phyloP scores from a whole-genome alignment of 2,797 vertebrate species.

The Rhinoraja longicauda region DNA sequence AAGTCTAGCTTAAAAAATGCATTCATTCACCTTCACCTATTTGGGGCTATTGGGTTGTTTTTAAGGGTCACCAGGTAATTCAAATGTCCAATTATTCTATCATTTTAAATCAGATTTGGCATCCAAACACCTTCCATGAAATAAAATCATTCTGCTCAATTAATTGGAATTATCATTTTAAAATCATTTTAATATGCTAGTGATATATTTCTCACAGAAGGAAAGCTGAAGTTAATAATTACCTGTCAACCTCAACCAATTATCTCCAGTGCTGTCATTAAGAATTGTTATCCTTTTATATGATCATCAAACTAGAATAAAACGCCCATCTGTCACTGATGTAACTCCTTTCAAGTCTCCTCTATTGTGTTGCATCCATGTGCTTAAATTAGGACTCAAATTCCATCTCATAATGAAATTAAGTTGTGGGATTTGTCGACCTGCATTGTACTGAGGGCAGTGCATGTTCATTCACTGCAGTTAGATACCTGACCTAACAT shows the following conservation, averaged over 20 bases:
- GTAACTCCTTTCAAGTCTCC: conserved; percentile 2
- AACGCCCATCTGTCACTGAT: neutral
- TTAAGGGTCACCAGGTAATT: neutral
- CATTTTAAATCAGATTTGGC: neutral
- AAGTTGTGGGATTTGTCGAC: neutral
- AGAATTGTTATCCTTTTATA: conserved; percentile 14
- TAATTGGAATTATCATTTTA: conserved; percentile 9
- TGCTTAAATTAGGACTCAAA: conserved; percentile 20
- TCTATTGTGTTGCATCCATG: neutral
- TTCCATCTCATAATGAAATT: neutral
- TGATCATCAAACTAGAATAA: neutral
- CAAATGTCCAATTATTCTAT: neutral
- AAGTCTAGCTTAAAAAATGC: neutral
- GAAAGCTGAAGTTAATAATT: conserved; percentile 26
- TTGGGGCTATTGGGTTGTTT: neutral
- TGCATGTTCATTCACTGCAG: no score
- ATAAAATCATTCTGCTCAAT: neutral
- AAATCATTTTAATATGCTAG: conserved; percentile 19
- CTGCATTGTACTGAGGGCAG: neutral
- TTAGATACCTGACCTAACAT: no score
- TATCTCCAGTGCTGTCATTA: conserved; percentile 8
- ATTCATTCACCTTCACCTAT: neutral
- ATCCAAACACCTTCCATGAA: conserved; percentile 11
- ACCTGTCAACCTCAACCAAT: neutral
- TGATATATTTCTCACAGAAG: conserved; percentile 3